Evolutionary conservation across 1,140 invertebrate species (phyloP).

Genomic region (Bemisia tabaci): DNA sequence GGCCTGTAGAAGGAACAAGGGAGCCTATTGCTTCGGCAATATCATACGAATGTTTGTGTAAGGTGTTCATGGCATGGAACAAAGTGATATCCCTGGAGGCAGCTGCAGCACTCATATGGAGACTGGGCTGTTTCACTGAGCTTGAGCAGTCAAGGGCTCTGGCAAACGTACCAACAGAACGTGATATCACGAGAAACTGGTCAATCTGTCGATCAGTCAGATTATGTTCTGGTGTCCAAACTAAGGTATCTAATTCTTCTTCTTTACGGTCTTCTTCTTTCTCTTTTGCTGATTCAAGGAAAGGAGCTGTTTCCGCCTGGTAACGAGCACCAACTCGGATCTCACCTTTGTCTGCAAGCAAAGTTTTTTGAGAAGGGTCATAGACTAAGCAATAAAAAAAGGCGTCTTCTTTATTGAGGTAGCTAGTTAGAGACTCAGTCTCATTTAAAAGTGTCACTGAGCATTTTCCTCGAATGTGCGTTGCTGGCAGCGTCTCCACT

Average conservation of each 20-base stretch:
- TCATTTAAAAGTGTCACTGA: constrained; percentile 95
- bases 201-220: constrained; percentile 93
- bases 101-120: constrained; percentile 97
- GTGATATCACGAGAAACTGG: constrained; percentile 93
- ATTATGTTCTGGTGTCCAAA: constrained; percentile 84
- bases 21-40: constrained; percentile 81
- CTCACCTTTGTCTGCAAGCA: constrained; percentile 96
- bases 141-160: constrained; percentile 95
- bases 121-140: constrained; percentile 92
- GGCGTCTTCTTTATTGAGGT: constrained; percentile 94
- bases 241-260: constrained; percentile 66
- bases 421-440: constrained; percentile 88
- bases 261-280: constrained; percentile 8
- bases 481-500: constrained; percentile 94
- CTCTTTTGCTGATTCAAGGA: constrained; percentile 32
- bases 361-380: constrained; percentile 95
- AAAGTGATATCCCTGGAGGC: constrained; percentile 96
- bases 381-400: constrained; percentile 99
- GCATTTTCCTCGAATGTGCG: constrained; percentile 97
- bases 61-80: constrained; percentile 95
- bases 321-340: constrained; percentile 86
- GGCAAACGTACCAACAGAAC: constrained; percentile 97
- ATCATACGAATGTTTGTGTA: constrained; percentile 88
- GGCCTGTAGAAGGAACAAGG: constrained; percentile 87
- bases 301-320: constrained; percentile 77